Evolutionary conservation across 2,888 invertebrate species (phyloP).

Genomic region (Psylliodes chrysocephalus): DNA sequence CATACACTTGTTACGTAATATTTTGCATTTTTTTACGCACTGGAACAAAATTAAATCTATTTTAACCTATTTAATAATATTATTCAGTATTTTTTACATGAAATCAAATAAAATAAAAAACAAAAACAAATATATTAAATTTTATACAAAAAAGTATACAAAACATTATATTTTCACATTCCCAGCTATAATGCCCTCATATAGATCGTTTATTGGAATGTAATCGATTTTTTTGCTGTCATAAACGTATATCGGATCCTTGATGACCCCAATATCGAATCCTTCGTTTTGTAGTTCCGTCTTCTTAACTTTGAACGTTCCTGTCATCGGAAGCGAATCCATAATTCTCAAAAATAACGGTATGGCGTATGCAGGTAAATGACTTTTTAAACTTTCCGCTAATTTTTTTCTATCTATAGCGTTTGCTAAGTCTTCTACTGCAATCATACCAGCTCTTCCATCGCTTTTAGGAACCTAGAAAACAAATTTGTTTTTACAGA

Average conservation of each 20-base stretch:
- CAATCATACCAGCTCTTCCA: constrained; percentile 94
- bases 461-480: constrained; percentile 79
- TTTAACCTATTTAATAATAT: no score
- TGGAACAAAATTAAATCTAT: no score
- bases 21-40: no score
- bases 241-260: constrained; percentile 76
- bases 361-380: constrained; percentile 86
- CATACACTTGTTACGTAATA: no score
- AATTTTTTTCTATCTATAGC: constrained; percentile 70
- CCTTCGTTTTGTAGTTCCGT: constrained; percentile 86
- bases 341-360: constrained; percentile 89
- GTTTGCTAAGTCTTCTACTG: constrained; percentile 78
- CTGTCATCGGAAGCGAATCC: constrained; percentile 81
- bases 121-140: no score
- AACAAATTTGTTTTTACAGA: no score
- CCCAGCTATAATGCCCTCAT: constrained; percentile 56
- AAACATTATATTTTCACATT: constrained; percentile 46
- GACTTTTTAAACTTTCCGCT: constrained; percentile 73
- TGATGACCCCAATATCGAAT: constrained; percentile 79
- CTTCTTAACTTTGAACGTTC: constrained; percentile 95
- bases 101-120: no score
- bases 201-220: constrained; percentile 53
- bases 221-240: constrained; percentile 56
- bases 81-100: no score
- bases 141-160: no score